Conservation (phyloP, 2,797 vertebrate species). For the Acanthornis magna region DNA sequence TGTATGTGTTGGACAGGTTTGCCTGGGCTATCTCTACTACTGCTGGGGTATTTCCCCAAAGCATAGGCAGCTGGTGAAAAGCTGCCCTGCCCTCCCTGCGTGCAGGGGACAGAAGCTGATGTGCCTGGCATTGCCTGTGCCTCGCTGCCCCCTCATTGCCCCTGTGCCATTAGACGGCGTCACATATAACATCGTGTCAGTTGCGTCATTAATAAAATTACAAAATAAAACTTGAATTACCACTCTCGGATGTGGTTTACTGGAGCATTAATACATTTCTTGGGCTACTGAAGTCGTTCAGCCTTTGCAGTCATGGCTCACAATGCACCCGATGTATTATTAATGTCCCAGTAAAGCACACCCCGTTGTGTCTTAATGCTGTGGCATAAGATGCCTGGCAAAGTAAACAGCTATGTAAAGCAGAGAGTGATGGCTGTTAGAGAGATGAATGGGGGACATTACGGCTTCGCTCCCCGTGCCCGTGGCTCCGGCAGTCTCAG, state of each 20-base stretch:
- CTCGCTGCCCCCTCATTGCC: neutral
- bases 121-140: neutral
- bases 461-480: neutral
- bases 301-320: constrained; percentile 71
- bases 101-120: neutral
- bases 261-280: constrained; percentile 64
- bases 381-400: constrained; percentile 38
- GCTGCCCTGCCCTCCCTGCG: neutral
- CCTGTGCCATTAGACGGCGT: neutral
- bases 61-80: constrained; percentile 1
- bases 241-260: constrained; percentile 61
- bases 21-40: neutral
- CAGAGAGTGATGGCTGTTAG: constrained; percentile 40
- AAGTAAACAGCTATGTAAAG: constrained; percentile 70
- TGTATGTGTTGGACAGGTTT: neutral
- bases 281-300: constrained; percentile 69
- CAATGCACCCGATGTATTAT: constrained; percentile 70
- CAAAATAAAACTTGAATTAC: constrained; percentile 73
- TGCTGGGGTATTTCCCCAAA: neutral
- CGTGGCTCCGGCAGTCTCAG: constrained; percentile 41
- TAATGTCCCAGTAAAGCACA: constrained; percentile 70
- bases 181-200: constrained; percentile 31
- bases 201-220: constrained; percentile 67
- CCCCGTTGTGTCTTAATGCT: constrained; percentile 73
- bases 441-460: constrained; percentile 48